phyloP scores from a whole-genome alignment of 2,113 vertebrate species.

The Tamias sibiricus region DNA sequence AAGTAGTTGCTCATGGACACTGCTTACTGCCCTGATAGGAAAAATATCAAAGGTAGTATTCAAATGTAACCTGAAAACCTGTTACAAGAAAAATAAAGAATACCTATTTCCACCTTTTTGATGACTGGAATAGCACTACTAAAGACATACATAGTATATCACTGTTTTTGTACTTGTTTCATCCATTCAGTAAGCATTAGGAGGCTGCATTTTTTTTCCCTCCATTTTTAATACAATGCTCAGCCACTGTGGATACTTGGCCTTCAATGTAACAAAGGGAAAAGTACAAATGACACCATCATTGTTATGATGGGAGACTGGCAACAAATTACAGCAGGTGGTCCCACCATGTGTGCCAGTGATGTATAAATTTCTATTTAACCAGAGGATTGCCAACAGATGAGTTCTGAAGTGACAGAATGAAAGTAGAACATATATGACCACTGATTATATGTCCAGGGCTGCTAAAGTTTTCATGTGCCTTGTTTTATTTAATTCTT shows the following conservation, averaged over 20 bases:
- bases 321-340: neutral
- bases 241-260: neutral
- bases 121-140: neutral
- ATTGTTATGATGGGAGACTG: neutral
- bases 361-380: neutral
- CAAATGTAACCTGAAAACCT: neutral
- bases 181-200: neutral
- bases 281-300: neutral
- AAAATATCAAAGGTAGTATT: neutral
- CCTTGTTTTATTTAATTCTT: neutral
- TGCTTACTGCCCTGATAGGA: neutral
- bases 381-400: neutral
- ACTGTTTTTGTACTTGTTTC: neutral
- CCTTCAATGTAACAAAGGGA: neutral
- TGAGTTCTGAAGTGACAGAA: neutral
- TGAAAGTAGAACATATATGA: neutral
- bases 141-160: neutral
- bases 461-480: neutral
- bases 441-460: neutral
- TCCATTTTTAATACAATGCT: neutral
- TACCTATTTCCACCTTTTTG: neutral
- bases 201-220: neutral
- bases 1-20: conserved; percentile 17
- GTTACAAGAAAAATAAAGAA: neutral
- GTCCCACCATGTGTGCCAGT: neutral